A percentile compares a stretch with the other conserved stretches of the same genome.
Conservation (phyloP, 2,888 invertebrate species). For the Hymenopus coronatus region DNA sequence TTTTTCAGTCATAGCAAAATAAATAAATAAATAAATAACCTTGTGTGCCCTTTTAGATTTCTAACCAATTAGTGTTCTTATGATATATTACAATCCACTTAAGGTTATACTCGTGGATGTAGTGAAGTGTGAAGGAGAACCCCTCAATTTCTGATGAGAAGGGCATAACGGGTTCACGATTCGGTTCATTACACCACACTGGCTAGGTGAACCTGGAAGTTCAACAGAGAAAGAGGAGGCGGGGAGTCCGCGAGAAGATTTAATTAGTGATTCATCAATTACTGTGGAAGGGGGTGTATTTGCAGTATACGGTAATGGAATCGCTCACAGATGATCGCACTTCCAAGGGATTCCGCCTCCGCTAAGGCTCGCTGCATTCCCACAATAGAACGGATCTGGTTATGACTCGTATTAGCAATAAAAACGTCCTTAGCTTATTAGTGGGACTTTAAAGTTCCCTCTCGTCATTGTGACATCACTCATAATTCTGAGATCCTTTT, state of each 20-base stretch:
- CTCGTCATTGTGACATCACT: not conserved
- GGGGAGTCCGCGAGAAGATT: not conserved
- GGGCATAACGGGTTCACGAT: not conserved
- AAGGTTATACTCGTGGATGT: no score
- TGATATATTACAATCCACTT: no score
- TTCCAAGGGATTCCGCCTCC: not conserved
- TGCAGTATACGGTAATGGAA: slow-evolving; percentile 15
- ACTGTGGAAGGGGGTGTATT: not conserved
- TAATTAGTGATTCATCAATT: not conserved
- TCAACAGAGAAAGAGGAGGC: not conserved
- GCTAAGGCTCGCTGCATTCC: not conserved
- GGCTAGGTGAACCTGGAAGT: not conserved
- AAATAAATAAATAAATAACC: no score
- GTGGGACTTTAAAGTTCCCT: not conserved
- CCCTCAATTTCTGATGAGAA: not conserved
- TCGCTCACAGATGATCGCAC: slow-evolving; percentile 19
- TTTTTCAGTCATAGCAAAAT: no score
- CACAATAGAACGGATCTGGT: not conserved
- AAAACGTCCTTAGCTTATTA: not conserved
- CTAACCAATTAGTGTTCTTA: no score
- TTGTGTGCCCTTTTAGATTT: no score
- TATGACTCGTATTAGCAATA: not conserved
- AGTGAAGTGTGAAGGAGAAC: not conserved
- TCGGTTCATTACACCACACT: not conserved
- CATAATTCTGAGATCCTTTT: not conserved